phyloP scores from a whole-genome alignment of 2,888 invertebrate genomes.

The Arrhopalites spinosus region DNA sequence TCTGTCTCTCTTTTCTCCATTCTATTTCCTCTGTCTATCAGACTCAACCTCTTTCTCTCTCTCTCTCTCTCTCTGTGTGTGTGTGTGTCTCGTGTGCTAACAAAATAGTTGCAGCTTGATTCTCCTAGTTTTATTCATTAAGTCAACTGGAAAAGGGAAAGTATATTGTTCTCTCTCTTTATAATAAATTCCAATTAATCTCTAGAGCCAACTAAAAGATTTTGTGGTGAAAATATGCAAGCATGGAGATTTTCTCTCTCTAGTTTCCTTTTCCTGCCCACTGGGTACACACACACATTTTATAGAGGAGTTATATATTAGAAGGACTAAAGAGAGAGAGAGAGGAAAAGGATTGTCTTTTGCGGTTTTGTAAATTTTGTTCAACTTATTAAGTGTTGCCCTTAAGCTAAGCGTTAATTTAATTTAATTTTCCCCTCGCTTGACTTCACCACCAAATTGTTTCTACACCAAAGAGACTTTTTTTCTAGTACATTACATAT shows the following conservation, averaged over 20 bases:
- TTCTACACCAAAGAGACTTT: too few species aligned
- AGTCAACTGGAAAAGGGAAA: neutral
- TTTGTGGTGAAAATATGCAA: conserved; percentile 13
- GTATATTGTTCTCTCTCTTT: neutral
- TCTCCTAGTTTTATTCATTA: conserved; percentile 2
- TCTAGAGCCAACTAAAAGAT: conserved; percentile 34
- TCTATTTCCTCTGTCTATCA: neutral
- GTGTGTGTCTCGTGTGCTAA: too few species aligned
- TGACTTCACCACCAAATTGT: neutral
- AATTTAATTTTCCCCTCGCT: conserved; percentile 22
- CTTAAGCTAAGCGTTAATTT: conserved; percentile 30
- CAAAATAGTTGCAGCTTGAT: conserved; percentile 2
- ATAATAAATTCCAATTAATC: conserved; percentile 34
- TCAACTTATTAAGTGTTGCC: conserved; percentile 22
- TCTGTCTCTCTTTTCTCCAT: neutral
- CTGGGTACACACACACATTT: neutral
- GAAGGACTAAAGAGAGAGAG: neutral
- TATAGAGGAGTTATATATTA: neutral
- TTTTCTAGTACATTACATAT: too few species aligned
- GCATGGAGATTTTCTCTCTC: neutral
- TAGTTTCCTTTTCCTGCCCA: neutral
- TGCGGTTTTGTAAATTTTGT: conserved; percentile 26
- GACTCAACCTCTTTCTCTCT: too few species aligned
- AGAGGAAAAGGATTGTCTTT: conserved; percentile 17
- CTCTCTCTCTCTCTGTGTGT: too few species aligned